A percentile compares a stretch with the other conserved stretches of the same genome.
These are phyloP conservation scores for Drosophila fulvimacula DNA, from an alignment of 2,888 invertebrate species.

Conservation along the genomic window DNA sequence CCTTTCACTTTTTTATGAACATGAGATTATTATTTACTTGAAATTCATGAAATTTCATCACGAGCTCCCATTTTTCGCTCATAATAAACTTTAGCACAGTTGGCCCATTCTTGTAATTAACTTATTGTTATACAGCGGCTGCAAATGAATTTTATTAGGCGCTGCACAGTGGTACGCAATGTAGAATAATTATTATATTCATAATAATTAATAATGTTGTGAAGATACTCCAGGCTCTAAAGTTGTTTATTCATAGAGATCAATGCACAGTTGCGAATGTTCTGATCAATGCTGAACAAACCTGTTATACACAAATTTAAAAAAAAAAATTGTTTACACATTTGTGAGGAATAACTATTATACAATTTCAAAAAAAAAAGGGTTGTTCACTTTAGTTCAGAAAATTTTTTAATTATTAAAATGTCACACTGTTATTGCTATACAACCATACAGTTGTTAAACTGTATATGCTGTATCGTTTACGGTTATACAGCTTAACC, in stretches of 20 bases:
- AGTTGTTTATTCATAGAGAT: no score
- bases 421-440: neutral
- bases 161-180: conserved; percentile 23
- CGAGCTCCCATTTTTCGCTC: conserved; percentile 7
- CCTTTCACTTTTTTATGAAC: neutral
- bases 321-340: no score
- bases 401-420: no score
- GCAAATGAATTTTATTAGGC: conserved; percentile 15
- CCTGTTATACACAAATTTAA: no score
- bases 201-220: neutral
- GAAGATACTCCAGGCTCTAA: neutral
- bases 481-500: no score
- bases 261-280: no score
- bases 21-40: neutral
- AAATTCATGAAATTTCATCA: conserved; percentile 17
- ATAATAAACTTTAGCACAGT: conserved; percentile 15
- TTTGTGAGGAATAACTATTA: neutral
- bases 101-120: conserved; percentile 27
- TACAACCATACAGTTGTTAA: no score
- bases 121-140: conserved; percentile 16
- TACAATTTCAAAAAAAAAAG: neutral
- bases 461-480: no score
- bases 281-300: no score
- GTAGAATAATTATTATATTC: neutral
- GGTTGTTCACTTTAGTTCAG: no score